Base-by-base conservation (phyloP, 2,113 vertebrate genomes). In the Polyodon spathula region DNA sequence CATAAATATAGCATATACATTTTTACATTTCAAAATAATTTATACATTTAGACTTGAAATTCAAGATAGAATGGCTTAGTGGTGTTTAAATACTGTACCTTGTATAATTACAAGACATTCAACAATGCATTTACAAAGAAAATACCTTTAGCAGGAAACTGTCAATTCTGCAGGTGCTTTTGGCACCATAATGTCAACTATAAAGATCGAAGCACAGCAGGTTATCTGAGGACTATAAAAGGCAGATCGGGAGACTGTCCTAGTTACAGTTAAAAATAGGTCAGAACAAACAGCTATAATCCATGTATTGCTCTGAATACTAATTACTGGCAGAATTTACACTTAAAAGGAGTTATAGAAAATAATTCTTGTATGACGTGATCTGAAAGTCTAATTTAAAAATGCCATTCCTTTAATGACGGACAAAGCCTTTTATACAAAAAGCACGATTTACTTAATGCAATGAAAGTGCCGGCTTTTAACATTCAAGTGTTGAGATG, bases 211-310 rank as follows among this genome's bases (percentile, higher is more conserved):
- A 65, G 67, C 75, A 71, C 78, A 81, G 71, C 61, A 60, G 73
- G 79, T 60, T 78, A 79, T 73, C 76, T 76, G 69, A 76, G 79
- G 74, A 84, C 76, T 43, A 65, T 68, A 65, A 67, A 76, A 78
- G 76, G 78, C 77, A 79, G 78, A 76, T 71, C 73, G 67, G 56
- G 69, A 76, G 61, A 66, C 74, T 86, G 89, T 65, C 89, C 85
- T 77, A 86, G 73, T 89, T 91, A 81, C 79, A 69, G 60, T 69
- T 76, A 73, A 88, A 89, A 82, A 88, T 88, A 82, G 87, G 86
- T 86, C 86, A 88, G 68, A 68, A 82, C 82, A 77, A 84, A 75
- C 73, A 11, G 3, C 72, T 66, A 73, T 80, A 86, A 88, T 87
- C 83, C 76, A 81, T 79, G 82, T 76, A 75, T 82, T 76, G 70